A percentile compares a stretch with the other conserved stretches of the same genome.
Evolutionary conservation across 2,113 vertebrate species (phyloP).

Genomic region (Psophia crepitans): DNA sequence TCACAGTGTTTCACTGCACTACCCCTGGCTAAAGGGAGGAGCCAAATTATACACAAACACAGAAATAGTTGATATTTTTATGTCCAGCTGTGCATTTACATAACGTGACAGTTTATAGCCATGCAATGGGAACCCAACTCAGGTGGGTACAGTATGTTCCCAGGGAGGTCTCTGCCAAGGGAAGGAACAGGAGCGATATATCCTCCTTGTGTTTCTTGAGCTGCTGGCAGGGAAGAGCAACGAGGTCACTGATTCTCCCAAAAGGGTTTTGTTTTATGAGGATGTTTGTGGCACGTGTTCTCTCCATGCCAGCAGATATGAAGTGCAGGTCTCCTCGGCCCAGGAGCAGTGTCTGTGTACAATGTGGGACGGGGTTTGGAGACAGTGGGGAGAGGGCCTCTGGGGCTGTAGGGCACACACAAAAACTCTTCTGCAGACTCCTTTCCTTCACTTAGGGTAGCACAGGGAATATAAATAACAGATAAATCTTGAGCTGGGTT

Average conservation of each 20-base stretch:
- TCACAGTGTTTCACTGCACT: not conserved
- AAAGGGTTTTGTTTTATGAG: not conserved
- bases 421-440: not conserved
- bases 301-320: not conserved
- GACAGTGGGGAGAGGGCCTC: not conserved
- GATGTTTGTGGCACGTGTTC: fast-evolving
- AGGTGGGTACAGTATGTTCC: not conserved
- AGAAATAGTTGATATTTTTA: not conserved
- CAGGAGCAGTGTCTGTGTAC: not conserved
- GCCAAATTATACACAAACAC: not conserved
- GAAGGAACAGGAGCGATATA: not conserved
- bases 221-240: not conserved
- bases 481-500: not conserved
- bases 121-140: not conserved
- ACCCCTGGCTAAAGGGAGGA: not conserved
- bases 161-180: not conserved
- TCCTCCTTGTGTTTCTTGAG: not conserved
- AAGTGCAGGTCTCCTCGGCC: not conserved
- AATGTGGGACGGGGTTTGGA: not conserved
- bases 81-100: not conserved
- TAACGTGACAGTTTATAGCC: not conserved
- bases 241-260: not conserved
- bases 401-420: not conserved
- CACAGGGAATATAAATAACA: not conserved
- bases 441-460: not conserved